These are phyloP conservation scores for Caranx melampygus DNA, from an alignment of 2,113 vertebrate species.

Conservation along the genomic window DNA sequence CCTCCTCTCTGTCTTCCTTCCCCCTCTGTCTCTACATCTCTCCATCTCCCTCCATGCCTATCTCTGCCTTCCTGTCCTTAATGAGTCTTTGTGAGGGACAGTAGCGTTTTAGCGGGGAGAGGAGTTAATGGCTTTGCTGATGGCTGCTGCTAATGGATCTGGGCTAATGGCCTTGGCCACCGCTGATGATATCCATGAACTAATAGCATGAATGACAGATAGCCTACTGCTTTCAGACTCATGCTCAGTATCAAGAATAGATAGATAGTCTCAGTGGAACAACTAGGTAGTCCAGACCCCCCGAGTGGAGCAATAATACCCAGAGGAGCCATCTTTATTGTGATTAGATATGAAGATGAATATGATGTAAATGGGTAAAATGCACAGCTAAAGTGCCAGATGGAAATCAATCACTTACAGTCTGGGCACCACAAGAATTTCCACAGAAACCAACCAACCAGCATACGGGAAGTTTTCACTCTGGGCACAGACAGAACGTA, in stretches of 20 bases:
- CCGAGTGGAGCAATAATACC: conserved; percentile 52
- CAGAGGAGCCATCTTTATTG: conserved; percentile 47
- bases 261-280: conserved; percentile 65
- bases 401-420: not conserved
- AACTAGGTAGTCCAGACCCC: conserved; percentile 50
- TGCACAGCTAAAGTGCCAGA: not conserved
- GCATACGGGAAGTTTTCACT: not conserved
- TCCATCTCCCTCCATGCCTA: conserved; percentile 30
- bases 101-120: conserved; percentile 70
- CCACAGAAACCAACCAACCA: not conserved
- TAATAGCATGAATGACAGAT: conserved; percentile 76
- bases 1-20: not conserved
- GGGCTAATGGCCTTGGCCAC: conserved; percentile 77
- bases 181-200: conserved; percentile 73
- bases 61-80: conserved; percentile 50
- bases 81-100: conserved; percentile 77
- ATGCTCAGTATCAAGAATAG: conserved; percentile 53
- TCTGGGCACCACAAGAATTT: not conserved
- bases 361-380: conserved; percentile 47
- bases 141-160: conserved; percentile 77
- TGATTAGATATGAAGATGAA: conserved; percentile 37
- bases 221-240: conserved; percentile 63
- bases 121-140: conserved; percentile 74
- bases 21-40: conserved; percentile 12
- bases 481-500: too few species aligned